A percentile compares a stretch with the other conserved stretches of the same genome.
Evolutionary conservation across 2,888 invertebrate genomes (phyloP).

Genomic region (Drosophila meridionalis): DNA sequence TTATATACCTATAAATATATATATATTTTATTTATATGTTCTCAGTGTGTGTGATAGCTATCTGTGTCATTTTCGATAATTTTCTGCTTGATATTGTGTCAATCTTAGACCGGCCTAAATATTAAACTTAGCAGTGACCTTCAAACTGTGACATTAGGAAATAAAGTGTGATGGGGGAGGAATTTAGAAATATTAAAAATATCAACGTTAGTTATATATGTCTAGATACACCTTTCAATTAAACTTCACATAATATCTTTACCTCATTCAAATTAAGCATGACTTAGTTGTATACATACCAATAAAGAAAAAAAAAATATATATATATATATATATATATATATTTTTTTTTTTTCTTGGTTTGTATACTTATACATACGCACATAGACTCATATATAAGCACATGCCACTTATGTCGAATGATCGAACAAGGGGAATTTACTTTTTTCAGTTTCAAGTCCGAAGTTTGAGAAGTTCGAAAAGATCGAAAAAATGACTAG

Average conservation of each 20-base stretch:
- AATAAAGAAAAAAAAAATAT: too few species aligned
- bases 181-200: not conserved
- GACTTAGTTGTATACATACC: too few species aligned
- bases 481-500: not conserved
- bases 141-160: constrained; percentile 2
- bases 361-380: not conserved
- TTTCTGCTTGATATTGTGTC: not conserved
- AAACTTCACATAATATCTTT: too few species aligned
- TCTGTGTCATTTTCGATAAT: not conserved
- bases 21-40: too few species aligned
- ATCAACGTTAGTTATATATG: not conserved
- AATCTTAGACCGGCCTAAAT: not conserved
- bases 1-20: not conserved
- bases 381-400: constrained; percentile 4
- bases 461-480: too few species aligned
- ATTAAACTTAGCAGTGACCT: not conserved
- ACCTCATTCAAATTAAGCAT: too few species aligned
- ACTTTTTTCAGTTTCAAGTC: not conserved
- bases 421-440: not conserved
- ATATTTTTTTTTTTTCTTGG: too few species aligned
- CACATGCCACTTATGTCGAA: not conserved
- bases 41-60: not conserved
- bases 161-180: not conserved
- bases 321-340: not conserved
- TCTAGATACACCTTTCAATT: too few species aligned